These are phyloP conservation scores for Samia ricini DNA, from an alignment of 1,140 invertebrate species.

Conservation along the genomic window DNA sequence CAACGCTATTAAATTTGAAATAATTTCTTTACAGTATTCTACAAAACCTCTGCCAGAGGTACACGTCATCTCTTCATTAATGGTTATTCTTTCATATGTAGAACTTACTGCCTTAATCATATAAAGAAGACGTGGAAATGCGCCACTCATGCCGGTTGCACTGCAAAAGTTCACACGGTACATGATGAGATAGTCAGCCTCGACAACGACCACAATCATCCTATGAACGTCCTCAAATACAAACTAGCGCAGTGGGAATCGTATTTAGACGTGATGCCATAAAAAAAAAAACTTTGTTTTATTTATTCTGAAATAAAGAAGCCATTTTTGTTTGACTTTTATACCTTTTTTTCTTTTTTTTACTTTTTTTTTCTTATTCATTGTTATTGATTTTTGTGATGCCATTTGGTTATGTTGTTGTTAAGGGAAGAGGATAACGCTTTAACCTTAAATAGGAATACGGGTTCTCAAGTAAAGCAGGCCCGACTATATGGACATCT, in stretches of 20 bases:
- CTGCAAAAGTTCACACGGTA: slow-evolving; percentile 60
- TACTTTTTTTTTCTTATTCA: no score
- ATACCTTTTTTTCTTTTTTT: no score
- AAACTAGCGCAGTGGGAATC: slow-evolving; percentile 7
- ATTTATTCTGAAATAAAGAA: neutral
- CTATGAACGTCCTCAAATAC: neutral
- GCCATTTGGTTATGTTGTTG: no score
- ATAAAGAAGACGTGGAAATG: slow-evolving; percentile 67
- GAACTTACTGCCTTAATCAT: slow-evolving; percentile 54
- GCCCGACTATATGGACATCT: no score
- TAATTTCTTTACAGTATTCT: slow-evolving; percentile 51
- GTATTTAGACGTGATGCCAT: neutral
- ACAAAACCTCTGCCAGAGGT: slow-evolving; percentile 48
- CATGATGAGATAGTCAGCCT: slow-evolving; percentile 49
- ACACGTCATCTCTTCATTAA: slow-evolving; percentile 49
- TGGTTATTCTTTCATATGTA: slow-evolving; percentile 55
- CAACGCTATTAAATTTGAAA: neutral
- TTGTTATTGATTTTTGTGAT: no score
- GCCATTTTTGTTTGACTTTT: neutral
- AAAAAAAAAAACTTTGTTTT: neutral
- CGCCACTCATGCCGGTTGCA: slow-evolving; percentile 52
- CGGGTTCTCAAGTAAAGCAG: no score
- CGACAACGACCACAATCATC: slow-evolving; percentile 56
- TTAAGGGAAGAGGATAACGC: no score
- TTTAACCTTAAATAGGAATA: no score